phyloP scores from a whole-genome alignment of 2,797 vertebrate genomes.

The Mormyrus hasselquistii region DNA sequence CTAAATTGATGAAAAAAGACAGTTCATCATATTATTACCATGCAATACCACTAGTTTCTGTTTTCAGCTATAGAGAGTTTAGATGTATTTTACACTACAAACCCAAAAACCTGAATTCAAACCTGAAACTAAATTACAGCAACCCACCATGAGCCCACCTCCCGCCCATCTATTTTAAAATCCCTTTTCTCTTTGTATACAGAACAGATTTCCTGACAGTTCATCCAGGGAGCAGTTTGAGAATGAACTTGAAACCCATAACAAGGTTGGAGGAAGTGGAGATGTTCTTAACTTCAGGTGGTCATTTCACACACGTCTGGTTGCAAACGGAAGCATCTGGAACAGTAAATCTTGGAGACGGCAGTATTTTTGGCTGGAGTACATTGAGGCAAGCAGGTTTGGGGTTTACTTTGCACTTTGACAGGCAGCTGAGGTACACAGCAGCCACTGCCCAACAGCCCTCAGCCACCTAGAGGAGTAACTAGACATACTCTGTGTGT shows the following conservation, averaged over 20 bases:
- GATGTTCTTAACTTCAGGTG: neutral
- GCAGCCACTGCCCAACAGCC: neutral
- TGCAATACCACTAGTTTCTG: neutral
- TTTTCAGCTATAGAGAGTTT: neutral
- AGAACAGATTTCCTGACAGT: conserved; percentile 3
- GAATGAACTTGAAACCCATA: neutral
- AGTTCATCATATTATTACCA: neutral
- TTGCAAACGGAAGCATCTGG: neutral
- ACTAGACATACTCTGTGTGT: neutral
- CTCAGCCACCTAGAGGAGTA: neutral
- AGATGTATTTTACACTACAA: neutral
- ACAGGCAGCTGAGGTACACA: neutral
- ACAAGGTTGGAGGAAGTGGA: neutral
- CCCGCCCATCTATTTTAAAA: neutral
- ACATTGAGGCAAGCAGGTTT: neutral
- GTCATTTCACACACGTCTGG: neutral
- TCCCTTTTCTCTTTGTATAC: neutral
- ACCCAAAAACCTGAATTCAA: neutral
- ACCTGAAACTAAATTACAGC: neutral
- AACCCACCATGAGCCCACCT: neutral
- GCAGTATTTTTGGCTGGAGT: neutral
- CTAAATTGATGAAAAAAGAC: neutral
- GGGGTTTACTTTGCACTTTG: neutral
- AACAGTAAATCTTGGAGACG: neutral
- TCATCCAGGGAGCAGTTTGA: neutral